phyloP scores from a whole-genome alignment of 1,140 invertebrate species.

The Venturia canescens region DNA sequence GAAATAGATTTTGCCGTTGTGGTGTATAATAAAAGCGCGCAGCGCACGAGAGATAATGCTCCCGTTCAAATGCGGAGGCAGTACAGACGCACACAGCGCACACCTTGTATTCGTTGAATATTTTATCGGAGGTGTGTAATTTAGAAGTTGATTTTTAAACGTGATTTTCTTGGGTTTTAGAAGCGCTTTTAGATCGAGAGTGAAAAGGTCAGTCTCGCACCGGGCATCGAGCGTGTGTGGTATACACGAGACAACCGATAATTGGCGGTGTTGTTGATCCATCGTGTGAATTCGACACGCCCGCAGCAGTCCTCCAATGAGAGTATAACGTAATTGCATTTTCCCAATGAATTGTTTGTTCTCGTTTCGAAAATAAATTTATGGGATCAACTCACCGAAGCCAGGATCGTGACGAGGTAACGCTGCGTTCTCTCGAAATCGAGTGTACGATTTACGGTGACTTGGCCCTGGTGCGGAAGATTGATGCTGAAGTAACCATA shows the following conservation, averaged over 20 bases:
- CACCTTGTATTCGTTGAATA: neutral
- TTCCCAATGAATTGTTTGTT: neutral
- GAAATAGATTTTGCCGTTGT: conserved; percentile 8
- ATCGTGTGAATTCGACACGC: conserved; percentile 36
- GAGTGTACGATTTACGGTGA: conserved; percentile 91
- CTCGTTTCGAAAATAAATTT: neutral
- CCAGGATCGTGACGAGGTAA: conserved; percentile 92
- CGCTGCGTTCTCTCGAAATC: conserved; percentile 93
- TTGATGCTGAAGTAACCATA: conserved; percentile 90
- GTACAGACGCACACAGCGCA: conserved; percentile 1
- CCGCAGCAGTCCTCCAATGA: neutral
- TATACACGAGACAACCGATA: conserved; percentile 19
- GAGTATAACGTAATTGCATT: neutral
- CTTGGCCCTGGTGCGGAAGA: conserved; percentile 91
- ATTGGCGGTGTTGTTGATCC: neutral
- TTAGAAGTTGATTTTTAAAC: conserved; percentile 25
- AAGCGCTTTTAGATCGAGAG: neutral
- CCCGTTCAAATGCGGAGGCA: too few species aligned
- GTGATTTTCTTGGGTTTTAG: neutral
- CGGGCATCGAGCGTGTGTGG: conserved; percentile 4
- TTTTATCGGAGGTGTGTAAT: conserved; percentile 25
- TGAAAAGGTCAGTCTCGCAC: conserved; percentile 34
- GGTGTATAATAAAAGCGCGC: neutral
- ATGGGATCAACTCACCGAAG: conserved; percentile 84
- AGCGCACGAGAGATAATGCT: conserved; percentile 11